A percentile compares a stretch with the other conserved stretches of the same genome.
phyloP scores from a whole-genome alignment of 2,888 invertebrate genomes.

The Aphodius granarius region DNA sequence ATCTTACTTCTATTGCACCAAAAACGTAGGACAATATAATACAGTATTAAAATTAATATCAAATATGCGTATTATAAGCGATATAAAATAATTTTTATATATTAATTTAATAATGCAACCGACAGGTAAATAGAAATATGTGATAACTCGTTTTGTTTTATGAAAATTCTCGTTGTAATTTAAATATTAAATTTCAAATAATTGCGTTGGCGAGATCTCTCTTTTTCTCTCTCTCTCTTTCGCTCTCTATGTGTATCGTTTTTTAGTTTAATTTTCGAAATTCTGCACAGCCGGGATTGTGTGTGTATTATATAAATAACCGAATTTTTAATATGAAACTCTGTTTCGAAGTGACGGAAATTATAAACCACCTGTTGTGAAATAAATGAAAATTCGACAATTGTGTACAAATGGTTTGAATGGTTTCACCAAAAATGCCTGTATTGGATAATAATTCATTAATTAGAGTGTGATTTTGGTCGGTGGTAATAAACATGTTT shows the following conservation, averaged over 20 bases:
- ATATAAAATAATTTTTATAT: background rate
- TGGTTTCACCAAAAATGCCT: background rate
- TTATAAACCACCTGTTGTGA: conserved; percentile 27
- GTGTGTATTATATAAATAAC: background rate
- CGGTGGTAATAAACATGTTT: no score
- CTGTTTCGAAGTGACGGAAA: conserved; percentile 15
- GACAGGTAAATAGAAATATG: background rate
- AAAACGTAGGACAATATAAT: no score
- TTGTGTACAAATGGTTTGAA: background rate
- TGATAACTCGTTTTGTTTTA: background rate
- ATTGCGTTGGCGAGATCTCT: background rate
- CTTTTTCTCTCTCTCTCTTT: no score
- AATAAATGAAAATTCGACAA: conserved; percentile 13
- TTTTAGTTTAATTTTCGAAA: background rate
- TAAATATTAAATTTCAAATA: conserved; percentile 6
- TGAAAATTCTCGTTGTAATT: background rate
- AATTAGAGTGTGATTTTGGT: no score
- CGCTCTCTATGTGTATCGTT: no score
- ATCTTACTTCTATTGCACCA: no score
- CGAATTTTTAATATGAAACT: background rate
- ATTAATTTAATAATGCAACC: background rate
- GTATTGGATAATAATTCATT: no score
- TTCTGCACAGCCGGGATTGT: background rate
- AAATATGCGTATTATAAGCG: background rate
- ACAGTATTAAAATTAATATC: no score